phyloP scores from a whole-genome alignment of 2,888 invertebrate species.

The Drosophila peninsularis region DNA sequence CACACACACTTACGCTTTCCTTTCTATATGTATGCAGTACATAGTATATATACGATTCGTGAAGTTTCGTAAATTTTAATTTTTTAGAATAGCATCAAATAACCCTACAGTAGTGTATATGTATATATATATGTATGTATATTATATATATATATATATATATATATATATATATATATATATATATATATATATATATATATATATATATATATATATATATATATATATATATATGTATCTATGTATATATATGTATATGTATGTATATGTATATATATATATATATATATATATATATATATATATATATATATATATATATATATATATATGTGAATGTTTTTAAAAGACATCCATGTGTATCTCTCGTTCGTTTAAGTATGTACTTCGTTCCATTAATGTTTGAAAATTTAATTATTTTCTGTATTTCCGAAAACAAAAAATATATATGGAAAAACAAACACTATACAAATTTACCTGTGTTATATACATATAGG shows the following conservation, averaged over 20 bases:
- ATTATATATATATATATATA: too few relatives aligned
- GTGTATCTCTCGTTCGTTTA: constrained; percentile 19
- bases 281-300: constrained; percentile 12
- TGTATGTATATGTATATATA: constrained; percentile 5
- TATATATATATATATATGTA: constrained; percentile 3
- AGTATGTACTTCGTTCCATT: constrained; percentile 29
- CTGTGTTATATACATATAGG: constrained; percentile 77
- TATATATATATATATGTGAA: constrained; percentile 7
- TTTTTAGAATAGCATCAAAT: constrained; percentile 11
- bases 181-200: not conserved
- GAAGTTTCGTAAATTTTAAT: constrained; percentile 1
- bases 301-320: not conserved
- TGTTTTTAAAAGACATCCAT: constrained; percentile 7
- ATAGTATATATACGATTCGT: constrained; percentile 9
- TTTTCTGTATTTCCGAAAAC: constrained; percentile 52
- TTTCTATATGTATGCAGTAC: constrained; percentile 22
- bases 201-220: constrained; percentile 1
- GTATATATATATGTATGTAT: too few relatives aligned
- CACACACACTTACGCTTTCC: not conserved
- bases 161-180: too few relatives aligned
- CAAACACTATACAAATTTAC: constrained; percentile 46
- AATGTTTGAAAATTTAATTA: constrained; percentile 37
- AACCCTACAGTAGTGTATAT: not conserved
- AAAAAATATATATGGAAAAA: constrained; percentile 31
- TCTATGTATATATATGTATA: not conserved